Evolutionary conservation across 2,113 vertebrate genomes (phyloP).

Genomic region (Neolamprologus fasciatus): DNA sequence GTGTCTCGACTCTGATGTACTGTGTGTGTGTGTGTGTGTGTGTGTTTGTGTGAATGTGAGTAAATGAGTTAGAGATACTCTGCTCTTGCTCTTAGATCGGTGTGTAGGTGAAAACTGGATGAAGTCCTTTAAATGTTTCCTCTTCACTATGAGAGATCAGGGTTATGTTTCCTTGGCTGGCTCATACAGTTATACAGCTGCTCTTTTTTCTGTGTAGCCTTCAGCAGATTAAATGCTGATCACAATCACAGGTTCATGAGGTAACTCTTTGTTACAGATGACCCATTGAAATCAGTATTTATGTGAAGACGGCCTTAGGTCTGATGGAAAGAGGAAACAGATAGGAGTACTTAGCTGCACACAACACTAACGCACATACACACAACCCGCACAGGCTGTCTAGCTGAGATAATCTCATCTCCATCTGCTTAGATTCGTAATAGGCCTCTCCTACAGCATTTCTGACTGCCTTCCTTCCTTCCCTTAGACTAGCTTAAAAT

Average conservation of each 20-base stretch:
- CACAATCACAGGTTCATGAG: neutral
- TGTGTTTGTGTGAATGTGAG: neutral
- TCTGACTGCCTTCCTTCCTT: slow-evolving; percentile 30
- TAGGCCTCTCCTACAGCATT: slow-evolving; percentile 46
- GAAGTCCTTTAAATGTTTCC: neutral
- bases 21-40: neutral
- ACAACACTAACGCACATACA: neutral
- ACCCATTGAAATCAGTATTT: neutral
- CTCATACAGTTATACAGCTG: neutral
- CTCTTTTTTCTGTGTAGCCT: neutral
- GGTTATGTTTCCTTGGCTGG: neutral
- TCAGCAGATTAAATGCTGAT: neutral
- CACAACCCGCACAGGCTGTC: slow-evolving; percentile 23
- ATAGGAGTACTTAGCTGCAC: slow-evolving; percentile 25
- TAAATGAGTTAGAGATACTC: neutral
- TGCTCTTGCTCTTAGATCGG: neutral
- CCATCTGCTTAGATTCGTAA: slow-evolving; percentile 63
- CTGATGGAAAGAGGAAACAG: slow-evolving; percentile 38
- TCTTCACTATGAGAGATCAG: neutral
- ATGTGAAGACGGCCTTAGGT: neutral
- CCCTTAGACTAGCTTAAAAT: slow-evolving; percentile 20
- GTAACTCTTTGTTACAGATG: neutral
- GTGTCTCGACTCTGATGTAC: neutral
- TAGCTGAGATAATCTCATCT: slow-evolving; percentile 65
- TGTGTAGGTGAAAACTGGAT: slow-evolving; percentile 13